These are phyloP conservation scores for Drosophila saltans DNA, from an alignment of 1,140 invertebrate species.

Conservation along the genomic window DNA sequence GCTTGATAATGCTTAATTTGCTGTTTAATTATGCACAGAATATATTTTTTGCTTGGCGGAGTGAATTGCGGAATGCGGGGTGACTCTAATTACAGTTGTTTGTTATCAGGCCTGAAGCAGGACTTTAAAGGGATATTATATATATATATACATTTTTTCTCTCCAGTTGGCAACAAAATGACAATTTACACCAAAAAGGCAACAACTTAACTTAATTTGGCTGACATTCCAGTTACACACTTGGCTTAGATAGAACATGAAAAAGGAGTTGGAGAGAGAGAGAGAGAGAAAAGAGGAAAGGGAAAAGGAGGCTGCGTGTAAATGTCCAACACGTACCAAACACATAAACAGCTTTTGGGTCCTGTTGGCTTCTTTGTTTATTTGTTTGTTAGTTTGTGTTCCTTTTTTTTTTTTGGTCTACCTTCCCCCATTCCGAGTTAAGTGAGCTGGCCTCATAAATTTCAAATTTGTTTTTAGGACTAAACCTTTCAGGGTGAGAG, in stretches of 20 bases:
- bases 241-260: conserved; percentile 6
- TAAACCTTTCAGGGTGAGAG: conserved; percentile 29
- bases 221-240: conserved; percentile 38
- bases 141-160: conserved; percentile 32
- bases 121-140: conserved; percentile 57
- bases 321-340: conserved; percentile 66
- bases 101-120: conserved; percentile 55
- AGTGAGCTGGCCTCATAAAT: conserved; percentile 67
- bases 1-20: conserved; percentile 74
- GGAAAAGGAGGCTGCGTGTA: conserved; percentile 56
- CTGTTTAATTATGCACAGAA: conserved; percentile 72
- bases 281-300: conserved; percentile 16
- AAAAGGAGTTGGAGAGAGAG: background rate
- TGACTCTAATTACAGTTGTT: conserved; percentile 62
- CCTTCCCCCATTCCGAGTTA: conserved; percentile 34
- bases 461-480: conserved; percentile 50
- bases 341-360: conserved; percentile 70
- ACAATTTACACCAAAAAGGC: conserved; percentile 62
- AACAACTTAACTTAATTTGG: conserved; percentile 67
- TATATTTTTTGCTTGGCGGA: conserved; percentile 39
- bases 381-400: conserved; percentile 25
- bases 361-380: conserved; percentile 26
- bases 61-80: background rate
- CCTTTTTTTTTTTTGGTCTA: background rate
- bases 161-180: conserved; percentile 40